These are phyloP conservation scores for Cyprinodon diabolis DNA, from an alignment of 2,797 vertebrate species.

Conservation along the genomic window DNA sequence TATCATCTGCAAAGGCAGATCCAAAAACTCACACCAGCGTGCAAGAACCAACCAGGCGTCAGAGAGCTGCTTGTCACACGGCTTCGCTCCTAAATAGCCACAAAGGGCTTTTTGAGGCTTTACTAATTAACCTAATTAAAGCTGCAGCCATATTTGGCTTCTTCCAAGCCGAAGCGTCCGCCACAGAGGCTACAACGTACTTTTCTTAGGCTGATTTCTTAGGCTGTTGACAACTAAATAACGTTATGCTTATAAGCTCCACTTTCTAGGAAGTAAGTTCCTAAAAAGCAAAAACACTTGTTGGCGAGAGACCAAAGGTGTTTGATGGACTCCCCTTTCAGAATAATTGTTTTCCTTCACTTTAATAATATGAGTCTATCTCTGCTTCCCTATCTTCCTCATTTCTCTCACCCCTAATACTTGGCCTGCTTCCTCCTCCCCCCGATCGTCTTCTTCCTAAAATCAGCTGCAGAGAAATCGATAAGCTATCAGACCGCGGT, in stretches of 20 bases:
- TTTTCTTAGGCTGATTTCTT: constrained; percentile 23
- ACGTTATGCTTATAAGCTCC: not conserved
- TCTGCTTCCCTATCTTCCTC: not conserved
- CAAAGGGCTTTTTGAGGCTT: constrained; percentile 15
- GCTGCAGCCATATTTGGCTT: constrained; percentile 35
- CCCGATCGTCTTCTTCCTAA: constrained; percentile 21
- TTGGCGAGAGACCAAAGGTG: constrained; percentile 9
- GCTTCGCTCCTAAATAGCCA: constrained; percentile 16
- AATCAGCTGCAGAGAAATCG: constrained; percentile 63
- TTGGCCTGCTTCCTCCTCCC: constrained; percentile 15
- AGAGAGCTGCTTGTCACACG: constrained; percentile 19
- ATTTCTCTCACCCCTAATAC: constrained; percentile 23
- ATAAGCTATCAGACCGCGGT: constrained; percentile 62
- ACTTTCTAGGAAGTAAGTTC: constrained; percentile 2
- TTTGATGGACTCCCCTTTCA: not conserved
- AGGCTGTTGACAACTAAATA: not conserved
- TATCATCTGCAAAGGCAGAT: constrained; percentile 1
- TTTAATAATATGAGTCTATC: constrained; percentile 3
- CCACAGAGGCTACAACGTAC: not conserved
- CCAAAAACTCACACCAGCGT: constrained; percentile 11
- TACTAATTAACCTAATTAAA: constrained; percentile 38
- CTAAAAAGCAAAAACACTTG: not conserved
- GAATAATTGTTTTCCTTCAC: constrained; percentile 1
- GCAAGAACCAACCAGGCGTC: constrained; percentile 8
- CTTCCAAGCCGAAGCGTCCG: not conserved